Evolutionary conservation across 2,113 vertebrate species (phyloP).

Genomic region (Carassius auratus): DNA sequence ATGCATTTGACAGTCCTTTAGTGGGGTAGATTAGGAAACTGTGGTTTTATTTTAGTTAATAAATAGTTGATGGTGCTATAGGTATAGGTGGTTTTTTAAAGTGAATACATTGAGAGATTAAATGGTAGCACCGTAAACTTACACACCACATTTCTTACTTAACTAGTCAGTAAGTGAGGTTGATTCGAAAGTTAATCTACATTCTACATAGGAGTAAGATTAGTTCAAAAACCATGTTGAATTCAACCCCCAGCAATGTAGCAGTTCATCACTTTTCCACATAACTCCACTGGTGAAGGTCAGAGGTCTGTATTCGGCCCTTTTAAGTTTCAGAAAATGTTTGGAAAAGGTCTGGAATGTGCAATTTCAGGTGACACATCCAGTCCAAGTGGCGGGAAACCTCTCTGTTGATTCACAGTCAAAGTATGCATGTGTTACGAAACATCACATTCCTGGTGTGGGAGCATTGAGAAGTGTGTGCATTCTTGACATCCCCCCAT

Average conservation of each 20-base stretch:
- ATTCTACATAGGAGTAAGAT: background rate
- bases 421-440: slow-evolving; percentile 29
- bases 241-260: background rate
- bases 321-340: slow-evolving; percentile 1
- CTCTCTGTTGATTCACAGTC: background rate
- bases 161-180: background rate
- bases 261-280: background rate
- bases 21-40: too few relatives aligned
- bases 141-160: too few relatives aligned
- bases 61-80: background rate
- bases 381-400: background rate
- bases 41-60: too few relatives aligned
- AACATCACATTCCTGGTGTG: slow-evolving; percentile 49
- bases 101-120: background rate
- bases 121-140: background rate
- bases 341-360: slow-evolving; percentile 10
- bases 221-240: background rate
- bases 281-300: background rate
- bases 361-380: slow-evolving; percentile 22
- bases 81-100: too few relatives aligned
- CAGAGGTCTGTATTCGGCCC: background rate
- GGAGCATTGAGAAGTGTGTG: slow-evolving; percentile 36
- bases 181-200: background rate
- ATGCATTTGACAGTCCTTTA: too few relatives aligned
- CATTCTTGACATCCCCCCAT: slow-evolving; percentile 44